Evolutionary conservation across 2,113 vertebrate species (phyloP).

Genomic region (Leucoraja erinaceus): DNA sequence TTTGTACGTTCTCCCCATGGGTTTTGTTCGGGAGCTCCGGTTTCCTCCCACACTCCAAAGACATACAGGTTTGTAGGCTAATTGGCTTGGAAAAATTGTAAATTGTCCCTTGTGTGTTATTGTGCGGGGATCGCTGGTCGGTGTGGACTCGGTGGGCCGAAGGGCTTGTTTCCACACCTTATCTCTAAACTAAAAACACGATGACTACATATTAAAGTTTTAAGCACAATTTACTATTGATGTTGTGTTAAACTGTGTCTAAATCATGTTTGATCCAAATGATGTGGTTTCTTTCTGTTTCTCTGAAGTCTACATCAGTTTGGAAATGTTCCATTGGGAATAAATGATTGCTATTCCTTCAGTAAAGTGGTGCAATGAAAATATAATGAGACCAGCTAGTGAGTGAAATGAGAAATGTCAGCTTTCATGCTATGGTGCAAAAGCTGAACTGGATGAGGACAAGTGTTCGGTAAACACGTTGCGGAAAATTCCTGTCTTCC

Average conservation of each 20-base stretch:
- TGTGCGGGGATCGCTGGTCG: too few relatives aligned
- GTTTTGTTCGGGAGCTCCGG: too few relatives aligned
- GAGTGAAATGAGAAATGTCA: not conserved
- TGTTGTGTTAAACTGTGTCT: not conserved
- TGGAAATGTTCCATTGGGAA: conserved; percentile 1
- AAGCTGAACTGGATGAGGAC: not conserved
- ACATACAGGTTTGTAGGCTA: too few relatives aligned
- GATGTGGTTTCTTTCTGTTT: not conserved
- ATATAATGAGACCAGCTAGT: not conserved
- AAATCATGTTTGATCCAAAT: conserved; percentile 3
- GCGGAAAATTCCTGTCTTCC: not conserved
- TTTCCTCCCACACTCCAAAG: too few relatives aligned
- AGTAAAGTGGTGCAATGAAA: not conserved
- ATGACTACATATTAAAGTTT: not conserved
- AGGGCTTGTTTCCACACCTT: too few relatives aligned
- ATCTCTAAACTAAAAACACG: too few relatives aligned
- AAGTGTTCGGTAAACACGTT: not conserved
- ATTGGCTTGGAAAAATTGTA: too few relatives aligned
- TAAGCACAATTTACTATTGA: not conserved
- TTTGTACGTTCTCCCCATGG: too few relatives aligned
- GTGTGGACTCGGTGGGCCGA: too few relatives aligned
- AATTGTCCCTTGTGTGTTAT: too few relatives aligned
- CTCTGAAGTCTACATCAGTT: not conserved
- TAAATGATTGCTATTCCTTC: not conserved
- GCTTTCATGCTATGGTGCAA: not conserved